Conservation (phyloP, 2,888 invertebrate genomes). For the Caenorhabditis sinica region DNA sequence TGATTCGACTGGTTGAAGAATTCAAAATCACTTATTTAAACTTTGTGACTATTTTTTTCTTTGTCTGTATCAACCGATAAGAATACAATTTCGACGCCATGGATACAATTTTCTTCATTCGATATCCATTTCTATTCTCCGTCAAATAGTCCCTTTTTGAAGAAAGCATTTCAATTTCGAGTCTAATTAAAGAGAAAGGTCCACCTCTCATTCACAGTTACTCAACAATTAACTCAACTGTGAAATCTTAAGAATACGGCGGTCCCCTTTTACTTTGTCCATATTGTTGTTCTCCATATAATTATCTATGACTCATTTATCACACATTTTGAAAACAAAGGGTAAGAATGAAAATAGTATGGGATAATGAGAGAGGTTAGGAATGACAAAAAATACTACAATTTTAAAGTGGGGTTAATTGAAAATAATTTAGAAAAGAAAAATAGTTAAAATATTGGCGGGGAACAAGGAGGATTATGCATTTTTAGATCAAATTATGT, state of each 20-base stretch:
- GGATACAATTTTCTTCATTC: too few relatives aligned
- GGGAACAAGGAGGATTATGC: neutral
- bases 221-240: slow-evolving; percentile 40
- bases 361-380: slow-evolving; percentile 9
- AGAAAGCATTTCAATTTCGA: too few relatives aligned
- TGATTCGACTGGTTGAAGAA: too few relatives aligned
- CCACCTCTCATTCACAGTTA: neutral
- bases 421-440: slow-evolving; percentile 4
- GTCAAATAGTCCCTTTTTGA: too few relatives aligned
- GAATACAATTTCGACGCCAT: too few relatives aligned
- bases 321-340: neutral
- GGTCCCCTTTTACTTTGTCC: slow-evolving; percentile 5
- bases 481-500: slow-evolving; percentile 4
- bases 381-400: neutral
- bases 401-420: neutral
- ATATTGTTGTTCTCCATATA: neutral
- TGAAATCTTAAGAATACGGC: slow-evolving; percentile 40
- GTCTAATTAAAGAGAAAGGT: too few relatives aligned
- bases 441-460: neutral
- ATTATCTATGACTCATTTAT: slow-evolving; percentile 30
- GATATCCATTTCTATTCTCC: too few relatives aligned
- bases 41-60: too few relatives aligned
- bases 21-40: too few relatives aligned
- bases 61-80: too few relatives aligned
- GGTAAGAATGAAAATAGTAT: slow-evolving; percentile 1